phyloP scores from a whole-genome alignment of 2,888 invertebrate genomes.

The Anarsia innoxiella region DNA sequence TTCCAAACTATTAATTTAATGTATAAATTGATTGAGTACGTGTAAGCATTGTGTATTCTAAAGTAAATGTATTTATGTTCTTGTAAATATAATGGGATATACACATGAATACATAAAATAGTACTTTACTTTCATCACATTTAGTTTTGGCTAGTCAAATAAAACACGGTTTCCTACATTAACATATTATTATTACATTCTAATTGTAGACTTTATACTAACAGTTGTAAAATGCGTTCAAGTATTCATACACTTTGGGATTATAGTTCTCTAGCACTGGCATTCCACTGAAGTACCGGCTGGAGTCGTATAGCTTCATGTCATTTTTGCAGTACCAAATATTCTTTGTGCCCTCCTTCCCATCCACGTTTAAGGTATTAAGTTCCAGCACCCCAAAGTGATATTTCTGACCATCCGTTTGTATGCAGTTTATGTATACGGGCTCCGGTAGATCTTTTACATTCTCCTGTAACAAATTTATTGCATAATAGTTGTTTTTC shows the following conservation, averaged over 20 bases:
- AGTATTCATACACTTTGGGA: conserved; percentile 82
- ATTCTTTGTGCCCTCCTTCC: conserved; percentile 79
- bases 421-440: conserved; percentile 87
- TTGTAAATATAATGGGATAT: conserved; percentile 72
- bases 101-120: conserved; percentile 67
- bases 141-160: conserved; percentile 18
- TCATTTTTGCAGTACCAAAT: conserved; percentile 84
- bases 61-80: conserved; percentile 70
- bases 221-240: conserved; percentile 87
- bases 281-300: conserved; percentile 78
- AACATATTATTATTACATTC: conserved; percentile 7
- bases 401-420: conserved; percentile 84
- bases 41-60: conserved; percentile 68
- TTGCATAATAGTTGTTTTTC: too few species aligned
- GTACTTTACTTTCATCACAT: conserved; percentile 30
- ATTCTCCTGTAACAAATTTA: conserved; percentile 73
- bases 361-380: conserved; percentile 82
- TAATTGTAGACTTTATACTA: conserved; percentile 22
- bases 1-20: conserved; percentile 59
- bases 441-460: conserved; percentile 83
- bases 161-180: conserved; percentile 5
- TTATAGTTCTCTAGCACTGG: conserved; percentile 85
- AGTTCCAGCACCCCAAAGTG: conserved; percentile 90
- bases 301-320: conserved; percentile 78
- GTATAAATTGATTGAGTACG: conserved; percentile 69